Evolutionary conservation across 1,140 invertebrate species (phyloP).

Genomic region (Lasaia peninsularis): DNA sequence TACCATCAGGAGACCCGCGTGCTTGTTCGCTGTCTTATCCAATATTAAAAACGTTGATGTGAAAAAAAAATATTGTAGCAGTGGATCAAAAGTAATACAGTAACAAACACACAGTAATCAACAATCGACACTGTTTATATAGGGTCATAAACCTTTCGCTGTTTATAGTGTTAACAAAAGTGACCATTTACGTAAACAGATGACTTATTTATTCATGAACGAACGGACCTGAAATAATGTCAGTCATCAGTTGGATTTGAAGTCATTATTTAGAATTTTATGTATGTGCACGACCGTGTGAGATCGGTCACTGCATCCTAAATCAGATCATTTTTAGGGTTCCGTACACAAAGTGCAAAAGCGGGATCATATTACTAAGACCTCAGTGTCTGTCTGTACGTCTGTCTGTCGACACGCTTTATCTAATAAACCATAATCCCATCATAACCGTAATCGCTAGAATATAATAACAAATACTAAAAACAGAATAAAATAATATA

Average conservation of each 20-base stretch:
- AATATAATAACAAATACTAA: no score
- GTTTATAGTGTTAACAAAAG: neutral
- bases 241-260: constrained; percentile 6
- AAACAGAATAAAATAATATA: no score
- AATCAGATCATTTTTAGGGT: neutral
- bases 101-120: no score
- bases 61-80: no score
- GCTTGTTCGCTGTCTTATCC: no score
- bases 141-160: constrained; percentile 3
- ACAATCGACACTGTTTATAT: neutral
- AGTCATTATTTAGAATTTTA: constrained; percentile 1
- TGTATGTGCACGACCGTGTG: neutral
- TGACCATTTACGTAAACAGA: constrained; percentile 15
- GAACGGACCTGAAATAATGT: constrained; percentile 20
- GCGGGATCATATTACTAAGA: neutral
- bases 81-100: no score
- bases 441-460: no score
- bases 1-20: no score
- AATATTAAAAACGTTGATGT: no score
- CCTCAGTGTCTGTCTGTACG: neutral
- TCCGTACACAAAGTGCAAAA: no score
- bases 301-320: neutral
- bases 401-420: no score
- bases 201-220: constrained; percentile 15
- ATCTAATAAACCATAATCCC: no score